Conservation (phyloP, 2,797 vertebrate species). For the Eulemur mongoz region DNA sequence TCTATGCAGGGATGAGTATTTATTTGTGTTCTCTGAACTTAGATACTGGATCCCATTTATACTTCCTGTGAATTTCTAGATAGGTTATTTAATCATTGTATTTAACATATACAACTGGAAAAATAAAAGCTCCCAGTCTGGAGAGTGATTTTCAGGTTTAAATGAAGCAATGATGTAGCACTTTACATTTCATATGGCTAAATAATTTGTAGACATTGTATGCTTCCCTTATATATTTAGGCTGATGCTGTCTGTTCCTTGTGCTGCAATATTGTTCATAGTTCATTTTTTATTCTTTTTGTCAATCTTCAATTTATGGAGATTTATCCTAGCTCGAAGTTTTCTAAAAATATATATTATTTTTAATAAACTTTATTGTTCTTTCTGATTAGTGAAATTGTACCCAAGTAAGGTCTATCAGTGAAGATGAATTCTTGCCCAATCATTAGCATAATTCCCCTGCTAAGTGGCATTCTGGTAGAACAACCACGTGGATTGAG, state of each 20-base stretch:
- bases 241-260: neutral
- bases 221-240: neutral
- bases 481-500: neutral
- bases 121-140: neutral
- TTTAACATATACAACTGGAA: neutral
- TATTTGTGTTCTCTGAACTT: neutral
- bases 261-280: neutral
- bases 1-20: neutral
- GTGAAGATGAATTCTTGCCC: neutral
- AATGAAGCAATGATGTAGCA: neutral
- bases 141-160: neutral
- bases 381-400: neutral
- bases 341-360: neutral
- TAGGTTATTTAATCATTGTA: neutral
- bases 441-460: neutral
- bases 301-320: neutral
- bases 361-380: neutral
- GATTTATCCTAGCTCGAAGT: neutral
- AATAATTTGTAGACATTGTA: neutral
- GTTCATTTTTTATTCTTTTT: neutral
- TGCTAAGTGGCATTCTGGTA: neutral
- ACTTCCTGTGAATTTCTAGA: neutral
- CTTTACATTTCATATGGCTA: neutral
- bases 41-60: neutral
- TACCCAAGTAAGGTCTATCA: neutral